Base-by-base conservation (phyloP, 2,888 invertebrate species). In the Aradus depressus region DNA sequence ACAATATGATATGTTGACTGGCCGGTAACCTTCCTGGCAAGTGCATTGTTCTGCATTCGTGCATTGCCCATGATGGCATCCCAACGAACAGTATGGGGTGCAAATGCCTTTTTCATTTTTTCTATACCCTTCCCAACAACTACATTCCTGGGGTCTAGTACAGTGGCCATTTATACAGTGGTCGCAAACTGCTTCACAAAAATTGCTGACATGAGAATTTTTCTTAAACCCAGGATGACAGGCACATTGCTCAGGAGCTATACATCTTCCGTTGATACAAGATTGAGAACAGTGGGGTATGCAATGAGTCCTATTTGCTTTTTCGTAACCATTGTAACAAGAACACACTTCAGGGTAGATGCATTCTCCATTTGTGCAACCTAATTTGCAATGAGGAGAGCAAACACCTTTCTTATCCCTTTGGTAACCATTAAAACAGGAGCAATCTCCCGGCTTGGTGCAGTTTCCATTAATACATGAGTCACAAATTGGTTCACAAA, bases 401-500 rank as follows among this genome's bases (percentile, higher is more conserved):
- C 55, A 55, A 10, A 25, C 43, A 14, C 50, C 37, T 21, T 34
- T 8, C 19, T 23, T 22, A 3, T 3, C n/a, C 14, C 26, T 34
- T 12, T 16, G 10, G 28, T 32, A 45, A 4, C 52, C 55, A 4
- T 31, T 12, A 8, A 18, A 31, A 35, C 55, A 55, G 10, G 23
- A 23, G 37, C 55, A 55, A 14, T 37, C 42, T 31, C 52, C 43
- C n/a, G 26, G 42, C 12, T 18, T 6, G 6, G 25, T 42, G 21
- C 55, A 55, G 23, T 32, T 49, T 10, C 45, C 25, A 34, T 55
- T 55, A 26, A 52, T 37, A 16, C 55, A 55, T n/a, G n/a, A n/a
- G 2, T 18, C 26, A 38, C 55, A 55, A 2, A 35, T 35, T 3
- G 52, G 52, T 4, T 42, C 26, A 35, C 55, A 55, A 2, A 23